These are phyloP conservation scores for Aplysina aerophoba DNA, from an alignment of 37 sponge, comb jelly and placozoan genomes.

Conservation along the genomic window DNA sequence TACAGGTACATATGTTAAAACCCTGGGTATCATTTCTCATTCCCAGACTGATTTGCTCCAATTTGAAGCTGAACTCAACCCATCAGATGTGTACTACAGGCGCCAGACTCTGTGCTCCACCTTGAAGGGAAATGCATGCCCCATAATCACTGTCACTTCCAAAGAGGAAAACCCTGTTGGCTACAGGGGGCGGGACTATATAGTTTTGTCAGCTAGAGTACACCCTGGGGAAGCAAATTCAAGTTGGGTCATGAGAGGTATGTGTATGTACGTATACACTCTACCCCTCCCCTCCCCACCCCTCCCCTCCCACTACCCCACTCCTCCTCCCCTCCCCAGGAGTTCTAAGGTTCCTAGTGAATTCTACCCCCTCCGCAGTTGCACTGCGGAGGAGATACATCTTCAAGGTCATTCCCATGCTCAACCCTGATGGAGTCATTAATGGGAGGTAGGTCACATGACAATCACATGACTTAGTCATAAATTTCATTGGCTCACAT, in stretches of 20 bases:
- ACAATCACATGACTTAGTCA: neutral
- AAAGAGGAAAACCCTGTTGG: neutral
- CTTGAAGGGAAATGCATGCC: conserved; percentile 59
- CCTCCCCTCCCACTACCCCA: neutral
- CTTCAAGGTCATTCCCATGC: conserved; percentile 86
- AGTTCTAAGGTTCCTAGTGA: conserved; percentile 59
- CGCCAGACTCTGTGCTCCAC: conserved; percentile 71
- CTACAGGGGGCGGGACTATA: conserved; percentile 36
- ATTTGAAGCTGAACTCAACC: neutral
- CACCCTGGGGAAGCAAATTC: conserved; percentile 81
- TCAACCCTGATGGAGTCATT: conserved; percentile 90
- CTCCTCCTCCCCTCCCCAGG: neutral
- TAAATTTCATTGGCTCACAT: neutral
- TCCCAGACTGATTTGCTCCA: neutral
- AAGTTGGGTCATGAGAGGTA: conserved; percentile 64
- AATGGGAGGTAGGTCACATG: conserved; percentile 63
- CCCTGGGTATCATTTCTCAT: neutral
- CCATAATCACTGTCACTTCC: conserved; percentile 68
- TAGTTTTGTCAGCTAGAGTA: conserved; percentile 66
- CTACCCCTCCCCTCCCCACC: neutral
- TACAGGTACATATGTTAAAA: neutral
- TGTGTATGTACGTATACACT: neutral
- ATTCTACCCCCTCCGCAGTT: conserved; percentile 40
- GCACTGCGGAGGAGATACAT: conserved; percentile 55
- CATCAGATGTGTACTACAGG: conserved; percentile 32